These are phyloP conservation scores for Gobiocypris rarus DNA, from an alignment of 2,113 vertebrate species.

Conservation along the genomic window DNA sequence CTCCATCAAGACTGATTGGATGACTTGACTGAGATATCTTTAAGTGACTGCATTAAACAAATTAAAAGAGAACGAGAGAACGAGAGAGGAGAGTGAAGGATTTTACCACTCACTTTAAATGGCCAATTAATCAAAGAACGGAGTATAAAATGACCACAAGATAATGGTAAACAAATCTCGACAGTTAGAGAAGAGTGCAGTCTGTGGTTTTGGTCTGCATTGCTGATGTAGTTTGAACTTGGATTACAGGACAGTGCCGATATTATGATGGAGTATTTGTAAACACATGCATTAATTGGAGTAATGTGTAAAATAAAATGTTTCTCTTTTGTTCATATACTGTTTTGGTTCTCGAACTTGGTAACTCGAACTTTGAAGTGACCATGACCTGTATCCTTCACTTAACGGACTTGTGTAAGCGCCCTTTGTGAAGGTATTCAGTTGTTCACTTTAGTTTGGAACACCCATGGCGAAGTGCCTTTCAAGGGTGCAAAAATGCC, in stretches of 20 bases:
- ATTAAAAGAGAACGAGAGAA: neutral
- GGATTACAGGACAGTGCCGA: neutral
- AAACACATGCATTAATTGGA: neutral
- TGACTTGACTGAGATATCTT: conserved; percentile 25
- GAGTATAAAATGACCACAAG: conserved; percentile 30
- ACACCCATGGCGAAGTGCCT: too few relatives aligned
- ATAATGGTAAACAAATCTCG: conserved; percentile 22
- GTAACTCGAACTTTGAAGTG: too few relatives aligned
- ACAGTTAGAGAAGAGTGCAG: neutral
- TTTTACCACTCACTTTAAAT: conserved; percentile 37
- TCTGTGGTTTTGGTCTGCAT: neutral
- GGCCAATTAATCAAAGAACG: conserved; percentile 2
- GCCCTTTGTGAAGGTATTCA: too few relatives aligned
- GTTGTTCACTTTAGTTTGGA: too few relatives aligned
- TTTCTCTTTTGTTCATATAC: neutral
- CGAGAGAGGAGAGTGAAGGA: neutral
- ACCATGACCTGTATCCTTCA: too few relatives aligned
- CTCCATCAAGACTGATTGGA: conserved; percentile 42
- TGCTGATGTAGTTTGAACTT: neutral
- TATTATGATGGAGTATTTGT: neutral
- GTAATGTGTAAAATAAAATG: too few relatives aligned
- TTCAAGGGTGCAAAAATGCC: too few relatives aligned
- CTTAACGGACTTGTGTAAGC: too few relatives aligned
- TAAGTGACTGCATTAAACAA: conserved; percentile 46
- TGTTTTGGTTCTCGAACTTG: neutral